phyloP scores from a whole-genome alignment of 2,888 invertebrate species.

The Ophioninae sp. region DNA sequence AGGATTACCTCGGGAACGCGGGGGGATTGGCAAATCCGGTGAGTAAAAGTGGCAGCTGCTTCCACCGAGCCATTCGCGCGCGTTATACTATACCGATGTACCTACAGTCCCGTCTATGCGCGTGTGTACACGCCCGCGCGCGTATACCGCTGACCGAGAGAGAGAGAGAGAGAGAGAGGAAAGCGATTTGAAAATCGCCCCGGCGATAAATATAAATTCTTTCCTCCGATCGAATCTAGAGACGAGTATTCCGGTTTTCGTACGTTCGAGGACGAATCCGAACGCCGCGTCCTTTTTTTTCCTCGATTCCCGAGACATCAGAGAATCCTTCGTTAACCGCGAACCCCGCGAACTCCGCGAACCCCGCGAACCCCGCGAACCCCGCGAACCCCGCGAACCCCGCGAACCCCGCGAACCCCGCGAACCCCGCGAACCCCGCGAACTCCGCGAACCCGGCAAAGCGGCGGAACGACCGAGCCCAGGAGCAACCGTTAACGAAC shows the following conservation, averaged over 20 bases:
- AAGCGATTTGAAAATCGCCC: constrained; percentile 41
- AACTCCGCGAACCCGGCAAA: too few relatives aligned
- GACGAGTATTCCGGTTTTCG: too few relatives aligned
- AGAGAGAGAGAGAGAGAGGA: too few relatives aligned
- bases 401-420: too few relatives aligned
- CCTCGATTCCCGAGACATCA: too few relatives aligned
- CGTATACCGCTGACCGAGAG: constrained; percentile 25
- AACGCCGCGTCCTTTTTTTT: neutral
- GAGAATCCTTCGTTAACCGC: too few relatives aligned
- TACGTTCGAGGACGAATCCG: neutral
- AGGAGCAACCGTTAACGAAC: neutral
- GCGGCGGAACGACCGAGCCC: too few relatives aligned
- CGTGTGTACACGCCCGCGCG: neutral
- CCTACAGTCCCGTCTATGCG: too few relatives aligned
- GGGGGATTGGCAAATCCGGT: constrained; percentile 61
- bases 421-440: too few relatives aligned
- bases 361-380: too few relatives aligned
- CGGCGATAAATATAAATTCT: constrained; percentile 33
- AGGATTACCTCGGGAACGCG: constrained; percentile 57
- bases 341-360: too few relatives aligned
- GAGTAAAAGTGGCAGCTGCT: constrained; percentile 63
- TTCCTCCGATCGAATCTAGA: neutral
- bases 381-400: too few relatives aligned
- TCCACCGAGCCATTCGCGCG: constrained; percentile 51
- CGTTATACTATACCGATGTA: constrained; percentile 29